These are phyloP conservation scores for Lasioglossum calceatum DNA, from an alignment of 2,888 invertebrate genomes.

Conservation along the genomic window DNA sequence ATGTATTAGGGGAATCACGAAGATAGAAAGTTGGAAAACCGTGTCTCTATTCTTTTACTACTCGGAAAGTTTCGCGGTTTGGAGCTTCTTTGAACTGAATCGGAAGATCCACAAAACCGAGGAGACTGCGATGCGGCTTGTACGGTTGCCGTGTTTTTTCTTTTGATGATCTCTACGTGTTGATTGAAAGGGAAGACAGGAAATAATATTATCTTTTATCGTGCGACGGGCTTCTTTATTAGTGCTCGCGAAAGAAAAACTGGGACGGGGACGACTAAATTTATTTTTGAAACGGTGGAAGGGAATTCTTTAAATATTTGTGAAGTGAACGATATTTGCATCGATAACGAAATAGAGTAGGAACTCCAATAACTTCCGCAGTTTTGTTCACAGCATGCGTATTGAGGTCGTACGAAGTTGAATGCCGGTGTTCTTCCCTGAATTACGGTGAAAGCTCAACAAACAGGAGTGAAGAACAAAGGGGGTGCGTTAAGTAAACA, in stretches of 20 bases:
- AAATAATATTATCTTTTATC: neutral
- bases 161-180: neutral
- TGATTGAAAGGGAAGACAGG: neutral
- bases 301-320: neutral
- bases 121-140: constrained; percentile 2
- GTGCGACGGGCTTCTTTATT: neutral
- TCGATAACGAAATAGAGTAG: neutral
- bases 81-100: constrained; percentile 25
- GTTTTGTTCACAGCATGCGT: constrained; percentile 5
- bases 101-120: constrained; percentile 23
- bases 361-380: neutral
- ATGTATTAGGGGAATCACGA: neutral
- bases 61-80: constrained; percentile 25
- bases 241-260: neutral
- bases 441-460: constrained; percentile 68
- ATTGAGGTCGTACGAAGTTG: constrained; percentile 27
- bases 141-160: neutral
- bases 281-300: neutral
- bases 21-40: constrained; percentile 42
- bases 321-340: neutral
- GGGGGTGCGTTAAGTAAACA: constrained; percentile 36
- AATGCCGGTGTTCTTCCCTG: constrained; percentile 31
- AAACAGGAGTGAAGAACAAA: constrained; percentile 51
- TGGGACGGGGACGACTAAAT: neutral
- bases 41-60: constrained; percentile 34